Evolutionary conservation across 1,140 invertebrate species (phyloP), one percentile per base, ranked within the genome.

Genomic region (Nephila pilipes): DNA sequence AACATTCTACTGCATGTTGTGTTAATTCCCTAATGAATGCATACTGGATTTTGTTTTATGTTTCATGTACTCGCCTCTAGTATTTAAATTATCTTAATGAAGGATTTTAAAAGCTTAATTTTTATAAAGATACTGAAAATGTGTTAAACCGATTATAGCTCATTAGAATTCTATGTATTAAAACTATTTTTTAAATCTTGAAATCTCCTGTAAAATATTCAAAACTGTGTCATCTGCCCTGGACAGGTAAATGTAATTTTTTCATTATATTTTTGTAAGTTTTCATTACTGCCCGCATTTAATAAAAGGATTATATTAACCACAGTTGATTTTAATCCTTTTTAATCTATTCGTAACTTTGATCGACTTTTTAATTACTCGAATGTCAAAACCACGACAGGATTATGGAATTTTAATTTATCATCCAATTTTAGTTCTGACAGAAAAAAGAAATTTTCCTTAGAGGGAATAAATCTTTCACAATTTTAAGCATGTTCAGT

Each of bases 341-440:
- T 65, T 65, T 25, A 25, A 65, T 75, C 69, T 18, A 32, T 29
- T 20, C 6, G 63, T n/a, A 25, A 65, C 63, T 29, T n/a, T 32
- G 29, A 36, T 16, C 29, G 69, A 75, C 29, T 75, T 32, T 18
- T 16, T 20, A 75, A 75, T 75, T 75, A 75, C 14, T 75, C 6
- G 12, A 3, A 18, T 75, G 69, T 75, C 69, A 75, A 75, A 75
- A 75, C 29, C 69, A 75, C 29, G 32, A 36, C 69, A 32, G 32
- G 69, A 75, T 36, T 75, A 75, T 32, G 69, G 16, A 75, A 36
- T 75, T 75, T 75, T 36, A 75, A 75, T 75, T 75, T 75, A 29
- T 32, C 5, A 25, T 75, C 12, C 29, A 18, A 4, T 69, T 16
- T 69, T 10, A 3, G 3, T 36, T 32, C 3, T 12, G 18, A 32